phyloP scores from a whole-genome alignment of 92 coral and sea anemone species.

The Muricea muricata region DNA sequence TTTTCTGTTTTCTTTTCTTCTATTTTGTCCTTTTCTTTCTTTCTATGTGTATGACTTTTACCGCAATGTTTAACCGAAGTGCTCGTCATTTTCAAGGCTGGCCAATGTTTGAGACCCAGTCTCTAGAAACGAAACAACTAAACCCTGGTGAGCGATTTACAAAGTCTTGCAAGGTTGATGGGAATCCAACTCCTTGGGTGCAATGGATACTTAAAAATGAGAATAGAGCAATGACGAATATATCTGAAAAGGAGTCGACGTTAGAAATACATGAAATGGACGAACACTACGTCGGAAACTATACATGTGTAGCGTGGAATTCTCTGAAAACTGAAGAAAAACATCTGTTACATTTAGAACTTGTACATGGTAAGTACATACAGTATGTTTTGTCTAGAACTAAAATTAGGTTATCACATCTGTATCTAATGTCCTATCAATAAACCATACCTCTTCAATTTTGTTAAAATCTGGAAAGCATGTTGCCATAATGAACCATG shows the following conservation, averaged over 20 bases:
- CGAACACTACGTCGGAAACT: conserved; percentile 29
- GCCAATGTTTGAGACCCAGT: background rate
- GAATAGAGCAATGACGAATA: conserved; percentile 9
- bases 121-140: background rate
- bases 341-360: conserved; percentile 1
- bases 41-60: background rate
- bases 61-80: background rate
- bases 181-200: conserved; percentile 28
- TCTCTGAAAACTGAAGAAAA: background rate
- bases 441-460: too few species aligned
- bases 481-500: too few species aligned
- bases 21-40: too few species aligned
- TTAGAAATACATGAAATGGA: conserved; percentile 26
- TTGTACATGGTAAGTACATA: background rate
- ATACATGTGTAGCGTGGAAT: conserved; percentile 42
- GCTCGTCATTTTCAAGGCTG: background rate
- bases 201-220: conserved; percentile 9
- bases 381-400: too few species aligned
- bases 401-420: too few species aligned
- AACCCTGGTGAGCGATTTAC: background rate
- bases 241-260: background rate
- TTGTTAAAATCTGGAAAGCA: too few species aligned
- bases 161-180: background rate
- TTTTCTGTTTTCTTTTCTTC: background rate
- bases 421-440: too few species aligned